These are phyloP conservation scores for Phodopus roborovskii DNA, from an alignment of 2,113 vertebrate genomes.

Conservation along the genomic window DNA sequence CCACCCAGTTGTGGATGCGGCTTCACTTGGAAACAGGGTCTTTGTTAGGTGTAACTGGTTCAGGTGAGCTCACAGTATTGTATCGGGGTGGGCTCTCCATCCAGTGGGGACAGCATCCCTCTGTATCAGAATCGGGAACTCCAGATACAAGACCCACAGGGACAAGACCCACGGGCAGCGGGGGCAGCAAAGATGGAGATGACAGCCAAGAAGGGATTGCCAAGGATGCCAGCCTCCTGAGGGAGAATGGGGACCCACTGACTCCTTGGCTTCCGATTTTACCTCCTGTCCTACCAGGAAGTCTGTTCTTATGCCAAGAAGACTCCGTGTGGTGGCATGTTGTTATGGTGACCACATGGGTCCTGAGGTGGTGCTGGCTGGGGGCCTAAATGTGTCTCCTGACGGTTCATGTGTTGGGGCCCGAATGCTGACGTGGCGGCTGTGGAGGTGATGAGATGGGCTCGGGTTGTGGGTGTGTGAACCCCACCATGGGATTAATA, in stretches of 20 bases:
- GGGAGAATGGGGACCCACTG: fast-evolving
- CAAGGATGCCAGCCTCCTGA: neutral
- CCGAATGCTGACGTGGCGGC: neutral
- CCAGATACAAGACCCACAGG: neutral
- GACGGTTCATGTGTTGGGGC: fast-evolving
- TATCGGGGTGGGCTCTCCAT: fast-evolving
- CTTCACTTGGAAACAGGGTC: neutral
- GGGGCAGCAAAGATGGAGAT: fast-evolving
- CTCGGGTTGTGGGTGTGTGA: too few relatives aligned
- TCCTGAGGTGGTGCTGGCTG: too few relatives aligned
- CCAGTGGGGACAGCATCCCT: fast-evolving
- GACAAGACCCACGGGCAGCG: neutral
- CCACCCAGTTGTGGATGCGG: neutral
- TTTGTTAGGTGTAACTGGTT: neutral
- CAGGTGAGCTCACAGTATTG: neutral
- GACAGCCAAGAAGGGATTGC: neutral
- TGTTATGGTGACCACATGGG: neutral
- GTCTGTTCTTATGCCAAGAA: too few relatives aligned
- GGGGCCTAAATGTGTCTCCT: neutral
- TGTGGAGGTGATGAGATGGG: neutral
- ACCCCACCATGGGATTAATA: neutral
- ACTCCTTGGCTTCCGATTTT: neutral
- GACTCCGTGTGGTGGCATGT: neutral
- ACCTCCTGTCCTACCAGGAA: neutral
- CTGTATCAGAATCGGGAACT: neutral